phyloP scores from a whole-genome alignment of 2,113 vertebrate genomes.

The Xenopus laevis region DNA sequence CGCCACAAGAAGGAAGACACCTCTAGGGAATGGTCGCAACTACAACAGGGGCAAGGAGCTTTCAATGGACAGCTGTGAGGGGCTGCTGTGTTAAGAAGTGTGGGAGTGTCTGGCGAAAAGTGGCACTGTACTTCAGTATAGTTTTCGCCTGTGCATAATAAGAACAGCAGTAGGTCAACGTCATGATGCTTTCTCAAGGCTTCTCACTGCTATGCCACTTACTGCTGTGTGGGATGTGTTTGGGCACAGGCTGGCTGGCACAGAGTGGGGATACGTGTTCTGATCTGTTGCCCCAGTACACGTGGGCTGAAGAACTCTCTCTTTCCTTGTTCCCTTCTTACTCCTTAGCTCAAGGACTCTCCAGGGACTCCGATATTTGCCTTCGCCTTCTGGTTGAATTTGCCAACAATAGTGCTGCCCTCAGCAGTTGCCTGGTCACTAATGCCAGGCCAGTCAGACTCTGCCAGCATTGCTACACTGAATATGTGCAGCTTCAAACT shows the following conservation, averaged over 20 bases:
- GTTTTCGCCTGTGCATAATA: too few species aligned
- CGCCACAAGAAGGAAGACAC: too few species aligned
- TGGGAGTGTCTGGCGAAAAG: too few species aligned
- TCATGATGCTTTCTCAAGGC: too few species aligned
- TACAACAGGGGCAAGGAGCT: too few species aligned
- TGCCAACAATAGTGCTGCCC: conserved; percentile 66
- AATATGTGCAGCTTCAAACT: conserved; percentile 55
- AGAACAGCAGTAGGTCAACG: too few species aligned
- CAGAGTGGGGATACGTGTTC: neutral
- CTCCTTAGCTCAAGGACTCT: conserved; percentile 24
- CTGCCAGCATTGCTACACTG: conserved; percentile 75
- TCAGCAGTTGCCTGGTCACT: conserved; percentile 70
- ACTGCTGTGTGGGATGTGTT: neutral
- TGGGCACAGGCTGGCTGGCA: neutral
- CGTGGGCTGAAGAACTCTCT: conserved; percentile 53
- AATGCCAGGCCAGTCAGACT: conserved; percentile 81
- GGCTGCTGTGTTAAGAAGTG: too few species aligned
- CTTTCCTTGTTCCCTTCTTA: conserved; percentile 45
- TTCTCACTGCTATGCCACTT: neutral
- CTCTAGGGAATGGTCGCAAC: too few species aligned
- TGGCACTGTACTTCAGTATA: too few species aligned
- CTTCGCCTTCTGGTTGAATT: conserved; percentile 68
- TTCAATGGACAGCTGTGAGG: too few species aligned
- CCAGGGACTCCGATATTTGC: conserved; percentile 54
- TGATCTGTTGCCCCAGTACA: neutral